These are phyloP conservation scores for Ispidina lecontei DNA, from an alignment of 2,797 vertebrate genomes.

Conservation along the genomic window DNA sequence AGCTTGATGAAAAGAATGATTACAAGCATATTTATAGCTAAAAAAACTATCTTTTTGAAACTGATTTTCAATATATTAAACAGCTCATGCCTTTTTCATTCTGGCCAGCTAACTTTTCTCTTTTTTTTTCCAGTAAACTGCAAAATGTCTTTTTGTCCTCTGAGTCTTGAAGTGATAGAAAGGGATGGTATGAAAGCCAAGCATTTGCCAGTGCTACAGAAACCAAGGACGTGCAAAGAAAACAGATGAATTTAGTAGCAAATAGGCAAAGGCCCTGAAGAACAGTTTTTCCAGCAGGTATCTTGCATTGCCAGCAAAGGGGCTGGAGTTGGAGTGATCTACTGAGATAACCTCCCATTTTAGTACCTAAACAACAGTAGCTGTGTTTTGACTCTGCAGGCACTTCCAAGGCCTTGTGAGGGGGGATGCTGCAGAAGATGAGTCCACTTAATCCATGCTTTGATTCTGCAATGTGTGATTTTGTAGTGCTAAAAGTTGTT, in stretches of 20 bases:
- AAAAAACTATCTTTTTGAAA: not conserved
- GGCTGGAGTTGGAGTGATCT: not conserved
- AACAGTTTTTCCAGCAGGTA: conserved; percentile 16
- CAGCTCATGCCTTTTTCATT: not conserved
- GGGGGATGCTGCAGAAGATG: not conserved
- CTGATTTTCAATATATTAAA: not conserved
- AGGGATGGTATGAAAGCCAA: not conserved
- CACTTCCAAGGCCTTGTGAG: not conserved
- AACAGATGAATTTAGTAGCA: conserved; percentile 49
- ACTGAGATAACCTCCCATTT: conserved; percentile 33
- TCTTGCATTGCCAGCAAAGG: conserved; percentile 10
- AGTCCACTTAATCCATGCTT: not conserved
- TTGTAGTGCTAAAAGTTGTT: not conserved
- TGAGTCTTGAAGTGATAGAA: conserved; percentile 15
- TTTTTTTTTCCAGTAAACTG: not conserved
- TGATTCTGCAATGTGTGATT: not conserved
- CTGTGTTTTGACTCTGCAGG: conserved; percentile 13
- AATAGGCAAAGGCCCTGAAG: not conserved
- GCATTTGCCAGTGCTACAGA: conserved; percentile 28
- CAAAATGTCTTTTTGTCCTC: conserved; percentile 17
- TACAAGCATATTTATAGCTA: not conserved
- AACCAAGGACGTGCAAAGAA: conserved; percentile 62
- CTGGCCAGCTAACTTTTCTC: not conserved
- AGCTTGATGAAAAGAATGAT: not conserved
- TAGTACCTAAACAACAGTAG: conserved; percentile 7